phyloP scores from a whole-genome alignment of 2,888 invertebrate species.

The Eupithecia dodoneata region DNA sequence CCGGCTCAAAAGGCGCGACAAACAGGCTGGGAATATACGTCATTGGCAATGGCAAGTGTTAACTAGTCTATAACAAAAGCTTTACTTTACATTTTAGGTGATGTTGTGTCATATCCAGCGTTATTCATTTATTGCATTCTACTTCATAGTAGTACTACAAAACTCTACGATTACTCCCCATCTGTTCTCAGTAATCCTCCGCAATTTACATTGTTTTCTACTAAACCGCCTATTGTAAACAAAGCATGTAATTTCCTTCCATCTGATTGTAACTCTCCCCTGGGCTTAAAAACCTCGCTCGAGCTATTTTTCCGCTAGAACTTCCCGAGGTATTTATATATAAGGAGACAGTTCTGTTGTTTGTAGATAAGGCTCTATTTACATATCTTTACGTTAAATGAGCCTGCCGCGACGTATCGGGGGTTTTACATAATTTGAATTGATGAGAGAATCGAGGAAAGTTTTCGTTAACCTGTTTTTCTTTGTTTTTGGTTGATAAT shows the following conservation, averaged over 20 bases:
- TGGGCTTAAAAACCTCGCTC: conserved; percentile 19
- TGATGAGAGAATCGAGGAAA: neutral
- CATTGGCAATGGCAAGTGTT: too few species aligned
- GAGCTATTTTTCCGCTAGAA: conserved; percentile 14
- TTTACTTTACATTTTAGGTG: too few species aligned
- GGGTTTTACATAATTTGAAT: conserved; percentile 20
- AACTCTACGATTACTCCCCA: neutral
- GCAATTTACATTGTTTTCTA: conserved; percentile 5
- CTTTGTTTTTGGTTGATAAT: neutral
- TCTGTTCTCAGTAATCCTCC: neutral
- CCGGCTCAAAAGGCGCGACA: too few species aligned
- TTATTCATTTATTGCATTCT: neutral
- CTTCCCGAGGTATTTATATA: conserved; percentile 18
- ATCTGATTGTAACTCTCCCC: conserved; percentile 18
- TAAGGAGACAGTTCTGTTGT: conserved; percentile 22
- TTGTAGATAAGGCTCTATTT: conserved; percentile 26
- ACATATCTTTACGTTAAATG: conserved; percentile 26
- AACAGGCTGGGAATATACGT: too few species aligned
- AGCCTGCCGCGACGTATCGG: conserved; percentile 20
- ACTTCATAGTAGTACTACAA: neutral
- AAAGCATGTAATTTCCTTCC: conserved; percentile 14
- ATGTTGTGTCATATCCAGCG: neutral
- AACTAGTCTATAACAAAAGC: too few species aligned
- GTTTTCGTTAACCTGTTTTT: neutral
- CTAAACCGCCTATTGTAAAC: conserved; percentile 12